Evolutionary conservation across 2,888 invertebrate species (phyloP), one percentile per base, ranked within the genome.

Genomic region (Pyrocoelia pectoralis): DNA sequence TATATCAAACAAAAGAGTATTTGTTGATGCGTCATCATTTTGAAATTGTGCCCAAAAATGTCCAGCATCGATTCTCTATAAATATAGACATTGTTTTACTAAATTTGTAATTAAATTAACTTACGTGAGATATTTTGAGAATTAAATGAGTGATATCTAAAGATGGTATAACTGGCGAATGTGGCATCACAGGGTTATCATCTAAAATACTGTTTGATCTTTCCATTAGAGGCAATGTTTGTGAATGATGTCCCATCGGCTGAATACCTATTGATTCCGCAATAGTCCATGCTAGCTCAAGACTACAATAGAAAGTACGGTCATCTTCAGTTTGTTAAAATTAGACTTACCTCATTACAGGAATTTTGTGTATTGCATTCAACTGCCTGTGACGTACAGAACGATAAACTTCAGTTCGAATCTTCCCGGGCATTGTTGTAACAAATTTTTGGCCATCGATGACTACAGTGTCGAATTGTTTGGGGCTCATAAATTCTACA

Each of bases 341-440:
- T 24, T 40, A 52, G 17, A 49, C 18, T 84, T 80, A 88, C 87
- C 85, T 83, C 55, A 90, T 74, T 43, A 89, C 69, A 0, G 83
- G 82, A 56, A 92, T 80, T 9, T 77, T 75, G 24, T 89, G 82
- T 0, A 82, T 82, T 60, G 85, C 80, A 46, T 81, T 82, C 0
- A 89, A 76, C 49, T 87, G 86, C 19, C 90, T 82, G 76, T 90
- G 85, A 78, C 91, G 89, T 0, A 94, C 74, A 0, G 92, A 89
- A 72, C 90, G 88, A 78, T 91, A 93, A 0, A 94, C 88, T n/a
- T 89, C 86, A 14, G 86, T 80, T 9, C 85, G 81, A 24, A 91
- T 87, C 78, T 86, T 86, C 0, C 90, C 90, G 0, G 86, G 84
- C 40, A 86, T 81, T n/a, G 75, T 69, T 0, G 86, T 79, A 74